A percentile compares a stretch with the other conserved stretches of the same genome.
Conservation (phyloP, 2,888 invertebrate species). For the Papilio elwesi region DNA sequence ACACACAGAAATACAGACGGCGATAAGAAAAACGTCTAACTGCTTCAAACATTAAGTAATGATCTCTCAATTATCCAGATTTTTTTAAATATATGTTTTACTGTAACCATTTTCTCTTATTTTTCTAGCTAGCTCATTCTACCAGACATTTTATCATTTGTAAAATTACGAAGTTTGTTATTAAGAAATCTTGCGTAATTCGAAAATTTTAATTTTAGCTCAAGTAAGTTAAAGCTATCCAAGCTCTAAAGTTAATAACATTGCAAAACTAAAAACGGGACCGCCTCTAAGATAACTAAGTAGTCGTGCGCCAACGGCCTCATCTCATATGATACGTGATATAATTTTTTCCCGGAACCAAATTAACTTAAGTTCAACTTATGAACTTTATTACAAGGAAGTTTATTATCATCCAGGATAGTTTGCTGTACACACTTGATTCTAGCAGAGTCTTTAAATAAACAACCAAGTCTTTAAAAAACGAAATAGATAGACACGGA, state of each 20-base stretch:
- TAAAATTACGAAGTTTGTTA: neutral
- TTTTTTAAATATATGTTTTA: no score
- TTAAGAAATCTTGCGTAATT: neutral
- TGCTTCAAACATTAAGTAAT: no score
- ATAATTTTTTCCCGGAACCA: constrained; percentile 25
- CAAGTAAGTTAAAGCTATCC: constrained; percentile 5
- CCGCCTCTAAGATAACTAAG: neutral
- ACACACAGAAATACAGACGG: no score
- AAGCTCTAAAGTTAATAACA: constrained; percentile 23
- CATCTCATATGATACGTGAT: constrained; percentile 34
- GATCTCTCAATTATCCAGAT: no score
- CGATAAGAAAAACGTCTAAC: no score
- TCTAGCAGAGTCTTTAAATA: neutral
- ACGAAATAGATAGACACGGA: no score
- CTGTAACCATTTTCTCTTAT: no score
- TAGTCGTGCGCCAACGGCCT: neutral
- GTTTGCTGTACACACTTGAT: neutral
- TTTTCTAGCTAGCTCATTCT: neutral
- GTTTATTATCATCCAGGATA: constrained; percentile 10
- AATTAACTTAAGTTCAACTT: constrained; percentile 35
- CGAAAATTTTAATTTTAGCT: constrained; percentile 1
- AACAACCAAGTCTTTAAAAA: neutral
- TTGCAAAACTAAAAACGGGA: constrained; percentile 6
- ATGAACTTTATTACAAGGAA: constrained; percentile 2
- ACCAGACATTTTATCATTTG: neutral